Base-by-base conservation (phyloP, 2,888 invertebrate genomes). In the Meteorus colon region DNA sequence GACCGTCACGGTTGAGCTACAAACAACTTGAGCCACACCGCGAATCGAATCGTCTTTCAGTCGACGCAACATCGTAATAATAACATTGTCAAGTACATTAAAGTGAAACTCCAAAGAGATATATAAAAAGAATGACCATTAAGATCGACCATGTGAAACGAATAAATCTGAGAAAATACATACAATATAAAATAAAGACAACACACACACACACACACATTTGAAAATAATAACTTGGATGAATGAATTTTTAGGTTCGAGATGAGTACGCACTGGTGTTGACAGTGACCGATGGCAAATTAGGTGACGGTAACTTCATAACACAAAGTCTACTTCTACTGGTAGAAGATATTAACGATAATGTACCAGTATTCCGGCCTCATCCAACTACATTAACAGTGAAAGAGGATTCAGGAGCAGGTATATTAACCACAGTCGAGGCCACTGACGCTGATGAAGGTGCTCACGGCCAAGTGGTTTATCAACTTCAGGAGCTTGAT, bases 271-370 rank as follows among this genome's bases (percentile, higher is more conserved):
- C 95, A 77, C 92, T 97, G 86, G 95, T 97, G 82, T 91, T 97
- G 84, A 97, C 97, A 2, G 90, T 97, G 84, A 96, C 96, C 6
- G 97, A 97, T 90, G 96, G 96, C 80, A 94, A 94, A 86, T 92
- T 97, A 81, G 96, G 96, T 31, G 95, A 96, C 81, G 96, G 96
- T 76, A 96, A 96, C 89, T 96, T 93, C 90, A 95, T 97, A 82
- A 97, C 96, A 0, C 97, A 97, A 91, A 96, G 97, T 87, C 93
- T 97, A 83, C 91, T 97, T 81, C 90, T 97, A 71, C 91, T 97
- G 83, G 96, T 97, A 65, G 97, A 97, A 91, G 97, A 97, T 88
- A 95, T 96, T 65, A 97, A 97, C 87, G 97, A 97, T 91, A 97
- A 97, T 91, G 94, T 94, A 85, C 97, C 97, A 41, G 92, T 96